Base-by-base conservation (phyloP, 2,113 vertebrate genomes). In the Astur gentilis region DNA sequence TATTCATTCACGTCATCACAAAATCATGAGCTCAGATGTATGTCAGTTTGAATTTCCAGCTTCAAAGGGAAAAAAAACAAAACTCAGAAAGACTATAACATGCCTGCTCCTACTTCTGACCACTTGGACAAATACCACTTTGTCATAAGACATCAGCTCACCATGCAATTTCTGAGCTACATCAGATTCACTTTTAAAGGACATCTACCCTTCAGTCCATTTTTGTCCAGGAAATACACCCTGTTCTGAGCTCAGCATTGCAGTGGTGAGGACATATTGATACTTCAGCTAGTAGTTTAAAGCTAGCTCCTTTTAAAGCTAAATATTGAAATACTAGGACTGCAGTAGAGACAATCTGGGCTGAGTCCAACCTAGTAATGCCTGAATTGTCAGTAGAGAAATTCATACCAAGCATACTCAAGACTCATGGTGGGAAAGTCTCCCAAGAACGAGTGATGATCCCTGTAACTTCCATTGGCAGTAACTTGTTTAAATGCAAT, bases 391-490 rank as follows among this genome's bases (percentile, higher is more conserved):
- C 40, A 78, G 61, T 75, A 72, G 75, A 85, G 64, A 57, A 81
- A 57, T 16, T 26, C 34, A 79, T 11, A 81, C 26, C 38, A 40
- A 32, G 12, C 62, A 66, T 31, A 40, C 6, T 11, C 40, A 26
- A 49, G 58, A 70, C 15, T 26, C 17, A 25, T 4, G 23, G 72
- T 79, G 61, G 61, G 69, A 91, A 96, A 66, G 27, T 64, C 40
- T 89, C 40, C 31, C 40, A 20, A 36, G 71, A 87, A 4, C 0
- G 0, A 49, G 25, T 4, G 29, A 60, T 42, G 38, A 60, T 65
- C 54, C 61, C 61, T 66, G 23, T 66, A 81, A 60, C 26, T 89
- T 55, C 73, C 70, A n/a, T 21, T 32, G 92, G n/a, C 32, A 79
- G 32, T 32, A 61, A 67, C 49, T 72, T 75, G 26, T 77, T 72